phyloP scores from a whole-genome alignment of 1,140 invertebrate genomes.

The Mya arenaria region DNA sequence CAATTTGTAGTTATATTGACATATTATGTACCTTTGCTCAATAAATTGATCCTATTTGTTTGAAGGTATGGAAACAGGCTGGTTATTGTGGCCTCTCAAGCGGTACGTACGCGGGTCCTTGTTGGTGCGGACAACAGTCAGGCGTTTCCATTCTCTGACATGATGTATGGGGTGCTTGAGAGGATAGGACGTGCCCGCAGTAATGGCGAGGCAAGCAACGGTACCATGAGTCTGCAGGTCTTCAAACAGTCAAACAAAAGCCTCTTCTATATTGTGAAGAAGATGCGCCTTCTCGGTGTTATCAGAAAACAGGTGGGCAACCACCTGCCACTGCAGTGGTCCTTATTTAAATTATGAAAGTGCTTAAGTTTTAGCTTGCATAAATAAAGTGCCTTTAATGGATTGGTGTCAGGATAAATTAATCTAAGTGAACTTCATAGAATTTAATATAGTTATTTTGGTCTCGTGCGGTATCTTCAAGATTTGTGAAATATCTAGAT shows the following conservation, averaged over 20 bases:
- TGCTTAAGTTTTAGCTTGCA: no score
- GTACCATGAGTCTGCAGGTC: slow-evolving; percentile 24
- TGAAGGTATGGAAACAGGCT: slow-evolving; percentile 44
- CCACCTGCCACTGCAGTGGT: no score
- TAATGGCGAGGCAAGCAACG: slow-evolving; percentile 26
- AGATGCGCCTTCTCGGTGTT: background rate
- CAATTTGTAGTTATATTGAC: background rate
- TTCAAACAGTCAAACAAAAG: slow-evolving; percentile 28
- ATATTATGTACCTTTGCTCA: background rate
- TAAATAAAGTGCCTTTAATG: no score
- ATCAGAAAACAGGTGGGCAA: slow-evolving; percentile 49
- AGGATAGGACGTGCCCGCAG: slow-evolving; percentile 36
- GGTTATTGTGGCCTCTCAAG: slow-evolving; percentile 34
- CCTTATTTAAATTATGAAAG: no score
- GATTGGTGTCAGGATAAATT: no score
- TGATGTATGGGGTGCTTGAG: slow-evolving; percentile 28
- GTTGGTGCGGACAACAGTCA: slow-evolving; percentile 25
- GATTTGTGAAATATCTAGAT: background rate
- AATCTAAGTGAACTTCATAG: no score
- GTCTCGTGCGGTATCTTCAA: background rate
- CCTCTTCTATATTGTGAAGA: slow-evolving; percentile 40
- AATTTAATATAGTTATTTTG: no score
- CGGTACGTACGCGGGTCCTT: background rate
- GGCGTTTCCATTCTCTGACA: background rate
- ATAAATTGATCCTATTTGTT: background rate